These are phyloP conservation scores for Bombus superbus DNA, from an alignment of 1,140 invertebrate species.

Conservation along the genomic window DNA sequence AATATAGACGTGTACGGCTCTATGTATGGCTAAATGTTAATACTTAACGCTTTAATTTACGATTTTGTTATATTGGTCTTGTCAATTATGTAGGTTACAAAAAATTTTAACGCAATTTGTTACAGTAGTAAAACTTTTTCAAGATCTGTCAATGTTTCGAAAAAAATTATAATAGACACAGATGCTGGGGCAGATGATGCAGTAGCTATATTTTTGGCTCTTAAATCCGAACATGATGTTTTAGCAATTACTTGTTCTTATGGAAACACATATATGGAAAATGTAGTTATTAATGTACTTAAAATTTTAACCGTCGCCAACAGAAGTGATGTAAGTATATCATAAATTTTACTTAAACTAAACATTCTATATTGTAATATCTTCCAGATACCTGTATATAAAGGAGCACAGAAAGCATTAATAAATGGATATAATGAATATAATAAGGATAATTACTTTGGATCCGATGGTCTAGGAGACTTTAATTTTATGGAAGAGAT, in stretches of 20 bases:
- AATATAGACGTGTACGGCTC: not conserved
- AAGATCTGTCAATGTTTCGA: constrained; percentile 1
- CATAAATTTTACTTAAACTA: not conserved
- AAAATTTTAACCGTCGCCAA: constrained; percentile 83
- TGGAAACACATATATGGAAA: constrained; percentile 85
- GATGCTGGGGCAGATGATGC: constrained; percentile 85
- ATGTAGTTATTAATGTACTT: constrained; percentile 84
- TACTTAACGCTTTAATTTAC: not conserved
- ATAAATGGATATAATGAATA: constrained; percentile 63
- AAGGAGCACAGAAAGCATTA: constrained; percentile 77
- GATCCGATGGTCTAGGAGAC: constrained; percentile 83
- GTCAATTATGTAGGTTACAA: not conserved
- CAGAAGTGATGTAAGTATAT: constrained; percentile 82
- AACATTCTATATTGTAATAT: constrained; percentile 1
- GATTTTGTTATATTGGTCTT: not conserved
- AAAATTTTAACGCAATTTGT: not conserved
- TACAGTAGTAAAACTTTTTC: not conserved
- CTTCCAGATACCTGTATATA: constrained; percentile 82
- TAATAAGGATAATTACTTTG: constrained; percentile 72
- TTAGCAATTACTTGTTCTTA: constrained; percentile 86
- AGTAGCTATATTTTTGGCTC: constrained; percentile 81
- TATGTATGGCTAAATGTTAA: not conserved
- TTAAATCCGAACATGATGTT: constrained; percentile 75
- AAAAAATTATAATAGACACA: constrained; percentile 83
- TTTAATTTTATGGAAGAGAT: constrained; percentile 75